Percentiles rank a stretch among this genome's conserved stretches.
These are phyloP conservation scores for Sarcophaga subvicina DNA, from an alignment of 2,888 invertebrate species.

Conservation along the genomic window DNA sequence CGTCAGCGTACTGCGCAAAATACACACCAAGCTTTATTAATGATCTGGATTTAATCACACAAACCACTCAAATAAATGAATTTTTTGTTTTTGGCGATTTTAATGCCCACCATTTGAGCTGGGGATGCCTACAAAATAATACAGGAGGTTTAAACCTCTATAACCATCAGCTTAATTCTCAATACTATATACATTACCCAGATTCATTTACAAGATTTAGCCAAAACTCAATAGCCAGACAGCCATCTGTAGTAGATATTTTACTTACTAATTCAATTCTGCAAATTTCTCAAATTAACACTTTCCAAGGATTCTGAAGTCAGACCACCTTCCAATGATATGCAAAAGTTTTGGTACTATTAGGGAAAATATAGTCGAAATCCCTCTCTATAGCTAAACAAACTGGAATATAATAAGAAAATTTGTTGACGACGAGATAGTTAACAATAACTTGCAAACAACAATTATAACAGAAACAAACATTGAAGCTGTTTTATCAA, in stretches of 20 bases:
- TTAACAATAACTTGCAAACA: background rate
- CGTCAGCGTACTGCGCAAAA: slow-evolving; percentile 24
- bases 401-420: slow-evolving; percentile 15
- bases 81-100: slow-evolving; percentile 15
- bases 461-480: background rate
- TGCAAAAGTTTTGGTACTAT: background rate
- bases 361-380: background rate
- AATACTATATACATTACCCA: too few relatives aligned
- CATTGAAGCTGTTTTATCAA: background rate
- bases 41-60: slow-evolving; percentile 18
- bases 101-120: background rate
- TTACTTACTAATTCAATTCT: slow-evolving; percentile 18
- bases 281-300: background rate
- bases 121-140: slow-evolving; percentile 16
- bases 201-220: slow-evolving; percentile 2
- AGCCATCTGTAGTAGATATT: slow-evolving; percentile 9
- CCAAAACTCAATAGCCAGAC: slow-evolving; percentile 1
- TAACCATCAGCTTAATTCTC: too few relatives aligned
- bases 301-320: background rate
- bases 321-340: slow-evolving; percentile 7
- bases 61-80: background rate
- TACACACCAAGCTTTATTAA: background rate
- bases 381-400: background rate
- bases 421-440: background rate
- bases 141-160: background rate